Evolutionary conservation across 1,140 invertebrate species (phyloP).

Genomic region (Aphidius ervi): DNA sequence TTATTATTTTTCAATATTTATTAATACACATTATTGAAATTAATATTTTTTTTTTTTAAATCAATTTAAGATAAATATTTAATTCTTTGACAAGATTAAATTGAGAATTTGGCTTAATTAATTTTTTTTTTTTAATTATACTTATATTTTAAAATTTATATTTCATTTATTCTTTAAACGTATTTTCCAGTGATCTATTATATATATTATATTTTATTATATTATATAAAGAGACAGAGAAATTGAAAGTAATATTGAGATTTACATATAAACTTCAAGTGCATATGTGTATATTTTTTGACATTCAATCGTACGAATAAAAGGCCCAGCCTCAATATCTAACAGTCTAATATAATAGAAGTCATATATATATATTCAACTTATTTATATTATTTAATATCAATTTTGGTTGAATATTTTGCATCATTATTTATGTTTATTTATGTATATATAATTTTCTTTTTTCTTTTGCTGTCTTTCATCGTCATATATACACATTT

Average conservation of each 20-base stretch:
- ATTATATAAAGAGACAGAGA: too few relatives aligned
- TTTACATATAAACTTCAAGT: slow-evolving; percentile 7
- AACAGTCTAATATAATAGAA: slow-evolving; percentile 31
- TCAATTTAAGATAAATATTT: slow-evolving; percentile 33
- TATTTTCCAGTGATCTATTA: too few relatives aligned
- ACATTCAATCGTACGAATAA: slow-evolving; percentile 6
- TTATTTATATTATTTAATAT: slow-evolving; percentile 18
- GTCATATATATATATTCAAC: slow-evolving; percentile 27
- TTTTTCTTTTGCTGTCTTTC: background rate
- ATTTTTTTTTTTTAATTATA: background rate
- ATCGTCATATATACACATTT: background rate
- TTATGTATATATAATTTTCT: slow-evolving; percentile 20
- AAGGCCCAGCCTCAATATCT: slow-evolving; percentile 40
- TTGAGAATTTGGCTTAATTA: background rate
- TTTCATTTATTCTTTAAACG: background rate
- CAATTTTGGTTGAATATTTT: slow-evolving; percentile 18
- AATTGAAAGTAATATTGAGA: background rate
- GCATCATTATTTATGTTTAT: slow-evolving; percentile 22
- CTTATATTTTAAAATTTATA: background rate
- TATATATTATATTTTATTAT: background rate
- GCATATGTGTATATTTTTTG: slow-evolving; percentile 6
- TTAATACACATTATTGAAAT: slow-evolving; percentile 32
- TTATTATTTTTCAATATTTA: slow-evolving; percentile 39
- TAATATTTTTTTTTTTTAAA: slow-evolving; percentile 14
- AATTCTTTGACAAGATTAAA: slow-evolving; percentile 10